Evolutionary conservation across 2,797 vertebrate genomes (phyloP).

Genomic region (Sebastes oblongus): DNA sequence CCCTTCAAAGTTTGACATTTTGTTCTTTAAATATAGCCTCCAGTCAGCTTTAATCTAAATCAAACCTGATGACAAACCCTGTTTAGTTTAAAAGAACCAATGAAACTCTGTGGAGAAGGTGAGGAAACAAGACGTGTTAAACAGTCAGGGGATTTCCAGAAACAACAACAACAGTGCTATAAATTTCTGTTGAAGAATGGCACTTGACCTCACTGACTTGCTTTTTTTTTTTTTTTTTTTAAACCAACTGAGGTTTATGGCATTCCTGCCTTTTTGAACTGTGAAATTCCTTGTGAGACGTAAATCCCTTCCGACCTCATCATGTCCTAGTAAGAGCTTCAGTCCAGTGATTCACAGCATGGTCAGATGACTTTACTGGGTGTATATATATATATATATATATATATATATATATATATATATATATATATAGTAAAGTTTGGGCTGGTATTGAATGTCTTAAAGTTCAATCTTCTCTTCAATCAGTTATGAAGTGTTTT

Average conservation of each 20-base stretch:
- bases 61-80: background rate
- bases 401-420: background rate
- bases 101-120: background rate
- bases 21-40: background rate
- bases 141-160: conserved; percentile 39
- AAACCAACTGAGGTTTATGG: conserved; percentile 7
- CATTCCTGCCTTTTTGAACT: conserved; percentile 36
- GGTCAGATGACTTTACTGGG: background rate
- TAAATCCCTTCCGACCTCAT: conserved; percentile 24
- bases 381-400: background rate
- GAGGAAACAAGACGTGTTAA: background rate
- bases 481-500: background rate
- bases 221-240: background rate
- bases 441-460: background rate
- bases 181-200: conserved; percentile 21
- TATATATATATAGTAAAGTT: too few relatives aligned
- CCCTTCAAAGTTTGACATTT: background rate
- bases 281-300: conserved; percentile 3
- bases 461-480: background rate
- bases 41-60: background rate
- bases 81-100: background rate
- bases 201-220: background rate
- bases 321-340: background rate
- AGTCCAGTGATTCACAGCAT: background rate
- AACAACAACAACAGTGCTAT: conserved; percentile 45